Evolutionary conservation across 2,113 vertebrate genomes (phyloP).

Genomic region (Henicopernis longicauda): DNA sequence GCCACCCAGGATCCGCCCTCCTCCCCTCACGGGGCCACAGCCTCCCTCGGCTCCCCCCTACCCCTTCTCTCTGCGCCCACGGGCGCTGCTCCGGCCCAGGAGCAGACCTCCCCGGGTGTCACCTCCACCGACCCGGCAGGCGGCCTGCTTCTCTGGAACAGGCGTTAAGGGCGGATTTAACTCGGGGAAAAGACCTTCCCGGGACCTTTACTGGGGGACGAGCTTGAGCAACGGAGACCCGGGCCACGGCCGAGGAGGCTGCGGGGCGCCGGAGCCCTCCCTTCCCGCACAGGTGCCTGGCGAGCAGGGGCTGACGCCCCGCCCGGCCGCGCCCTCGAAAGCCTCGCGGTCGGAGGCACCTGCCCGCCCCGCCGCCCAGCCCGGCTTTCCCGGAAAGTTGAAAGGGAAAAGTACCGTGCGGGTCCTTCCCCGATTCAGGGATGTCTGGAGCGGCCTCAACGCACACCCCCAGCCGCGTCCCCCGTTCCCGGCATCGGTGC

Average conservation of each 20-base stretch:
- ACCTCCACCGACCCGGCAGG: fast-evolving
- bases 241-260: not conserved
- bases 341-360: not conserved
- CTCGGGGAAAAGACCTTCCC: not conserved
- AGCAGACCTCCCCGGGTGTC: fast-evolving
- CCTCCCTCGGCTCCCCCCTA: fast-evolving
- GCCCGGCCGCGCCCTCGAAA: not conserved
- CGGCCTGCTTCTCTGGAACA: fast-evolving
- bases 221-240: fast-evolving
- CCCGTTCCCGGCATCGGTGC: too few species aligned
- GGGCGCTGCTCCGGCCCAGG: fast-evolving
- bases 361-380: not conserved
- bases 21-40: fast-evolving
- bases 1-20: fast-evolving
- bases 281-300: fast-evolving
- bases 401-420: not conserved
- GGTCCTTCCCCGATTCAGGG: not conserved
- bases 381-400: not conserved
- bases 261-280: not conserved
- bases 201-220: not conserved
- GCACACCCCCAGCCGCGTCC: too few species aligned
- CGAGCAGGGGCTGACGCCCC: fast-evolving
- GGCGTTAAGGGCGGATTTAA: fast-evolving
- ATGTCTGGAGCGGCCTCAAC: fast-evolving
- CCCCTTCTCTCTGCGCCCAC: fast-evolving